Percentiles rank a stretch among this genome's conserved stretches.
Evolutionary conservation across 2,888 invertebrate species (phyloP).

Genomic region (Ethmia dodecea): DNA sequence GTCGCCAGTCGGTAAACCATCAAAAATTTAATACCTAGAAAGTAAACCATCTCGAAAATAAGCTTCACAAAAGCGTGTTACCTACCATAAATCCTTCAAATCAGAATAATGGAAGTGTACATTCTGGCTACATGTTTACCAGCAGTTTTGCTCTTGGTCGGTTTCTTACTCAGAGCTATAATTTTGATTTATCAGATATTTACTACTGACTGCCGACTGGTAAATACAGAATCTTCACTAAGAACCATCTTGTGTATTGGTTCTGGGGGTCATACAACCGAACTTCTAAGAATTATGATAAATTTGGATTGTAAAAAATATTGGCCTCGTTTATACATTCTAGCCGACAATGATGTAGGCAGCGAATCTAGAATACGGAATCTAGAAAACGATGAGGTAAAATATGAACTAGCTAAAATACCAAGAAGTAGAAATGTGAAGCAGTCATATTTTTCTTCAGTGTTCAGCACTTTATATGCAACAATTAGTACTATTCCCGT

Average conservation of each 20-base stretch:
- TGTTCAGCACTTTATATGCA: conserved; percentile 87
- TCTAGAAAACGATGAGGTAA: conserved; percentile 47
- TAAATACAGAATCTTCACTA: conserved; percentile 29
- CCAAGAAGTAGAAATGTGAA: conserved; percentile 92
- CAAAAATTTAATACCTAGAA: no score
- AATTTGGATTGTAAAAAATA: conserved; percentile 81
- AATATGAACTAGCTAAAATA: conserved; percentile 78
- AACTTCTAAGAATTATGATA: conserved; percentile 87
- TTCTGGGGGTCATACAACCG: conserved; percentile 96
- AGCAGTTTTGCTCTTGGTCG: neutral
- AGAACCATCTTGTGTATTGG: conserved; percentile 82
- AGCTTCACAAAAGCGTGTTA: no score
- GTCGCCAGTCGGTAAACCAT: no score
- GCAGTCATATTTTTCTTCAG: conserved; percentile 88
- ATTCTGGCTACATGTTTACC: no score
- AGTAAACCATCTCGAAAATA: no score
- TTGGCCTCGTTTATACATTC: conserved; percentile 85
- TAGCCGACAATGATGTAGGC: conserved; percentile 86
- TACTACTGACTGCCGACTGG: conserved; percentile 34
- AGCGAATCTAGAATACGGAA: conserved; percentile 83
- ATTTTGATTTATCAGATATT: conserved; percentile 39
- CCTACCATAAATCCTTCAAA: no score
- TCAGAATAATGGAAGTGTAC: no score
- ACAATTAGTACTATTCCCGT: conserved; percentile 82
- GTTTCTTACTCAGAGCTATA: conserved; percentile 20